Base-by-base conservation (phyloP, 2,888 invertebrate genomes). In the Acronicta leporina region DNA sequence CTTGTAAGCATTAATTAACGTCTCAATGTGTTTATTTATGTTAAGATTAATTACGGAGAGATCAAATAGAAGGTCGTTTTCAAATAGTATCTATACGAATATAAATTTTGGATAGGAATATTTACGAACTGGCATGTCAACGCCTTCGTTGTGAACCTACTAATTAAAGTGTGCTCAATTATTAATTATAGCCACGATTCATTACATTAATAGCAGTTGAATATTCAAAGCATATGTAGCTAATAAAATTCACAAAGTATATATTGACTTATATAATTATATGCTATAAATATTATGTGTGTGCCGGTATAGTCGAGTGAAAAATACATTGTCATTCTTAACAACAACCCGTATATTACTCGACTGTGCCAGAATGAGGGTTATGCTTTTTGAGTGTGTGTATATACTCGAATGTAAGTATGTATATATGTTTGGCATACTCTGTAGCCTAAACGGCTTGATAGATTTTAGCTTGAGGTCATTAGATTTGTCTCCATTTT, bases 101-200 rank as follows among this genome's bases (percentile, higher is more conserved):
- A 79, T 76, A 73, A 75, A 76, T 77, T 68, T 68, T 50, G 64
- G 63, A 70, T 57, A 67, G 56, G 71, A 79, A 66, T 75, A 79
- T 74, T 77, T 79, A 73, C 63, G 72, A 63, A 76, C 68, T 52
- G 55, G 58, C 68, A 51, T 68, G 77, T 80, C 79, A 77, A 82
- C 82, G 77, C 81, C 77, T 81, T 65, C 44, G 38, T 35, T 61
- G 50, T 70, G 46, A 62, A 77, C 54, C 67, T 71, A 70, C 61
- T 71, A 80, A 81, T 75, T 76, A 69, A 55, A 73, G 55, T 73
- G 49, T 72, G 68, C 63, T 72, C 76, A 78, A 72, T 60, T 75
- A 75, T 75, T 80, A 70, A 81, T 74, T 69, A 68, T 68, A 60
- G 43, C 51, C 59, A 61, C 57, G 63, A 68, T 68, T 61, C 42